Evolutionary conservation across 1,140 invertebrate species (phyloP).

Genomic region (Drosophila rufa): DNA sequence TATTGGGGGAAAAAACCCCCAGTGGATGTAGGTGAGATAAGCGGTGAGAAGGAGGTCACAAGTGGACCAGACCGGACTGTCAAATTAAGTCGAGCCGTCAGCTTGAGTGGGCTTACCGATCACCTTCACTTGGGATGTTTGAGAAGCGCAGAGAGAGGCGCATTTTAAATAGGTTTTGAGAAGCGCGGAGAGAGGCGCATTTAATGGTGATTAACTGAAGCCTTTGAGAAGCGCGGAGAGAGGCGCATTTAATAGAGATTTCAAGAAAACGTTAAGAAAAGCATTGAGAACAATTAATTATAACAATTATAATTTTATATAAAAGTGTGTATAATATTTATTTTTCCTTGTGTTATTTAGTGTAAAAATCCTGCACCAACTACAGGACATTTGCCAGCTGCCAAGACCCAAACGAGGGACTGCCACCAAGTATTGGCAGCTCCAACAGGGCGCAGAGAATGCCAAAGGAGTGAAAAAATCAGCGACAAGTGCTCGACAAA

Average conservation of each 20-base stretch:
- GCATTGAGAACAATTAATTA: neutral
- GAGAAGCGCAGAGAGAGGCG: conserved; percentile 4
- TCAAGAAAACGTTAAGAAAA: too few relatives aligned
- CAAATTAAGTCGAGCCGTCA: conserved; percentile 22
- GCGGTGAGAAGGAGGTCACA: conserved; percentile 8
- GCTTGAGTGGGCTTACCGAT: neutral
- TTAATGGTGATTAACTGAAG: too few relatives aligned
- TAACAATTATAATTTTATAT: neutral
- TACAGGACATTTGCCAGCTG: conserved; percentile 11
- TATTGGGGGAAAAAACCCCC: neutral
- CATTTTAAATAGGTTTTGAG: neutral
- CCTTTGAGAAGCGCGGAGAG: conserved; percentile 6
- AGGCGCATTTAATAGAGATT: neutral
- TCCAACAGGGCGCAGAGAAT: neutral
- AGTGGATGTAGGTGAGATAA: conserved; percentile 28
- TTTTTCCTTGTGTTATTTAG: neutral
- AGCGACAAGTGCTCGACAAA: conserved; percentile 56
- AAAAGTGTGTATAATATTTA: neutral
- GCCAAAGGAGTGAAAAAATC: conserved; percentile 35
- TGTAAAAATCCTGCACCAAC: neutral
- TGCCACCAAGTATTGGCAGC: neutral
- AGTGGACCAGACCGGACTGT: conserved; percentile 37
- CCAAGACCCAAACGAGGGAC: neutral
- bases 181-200: too few relatives aligned
- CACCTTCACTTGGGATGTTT: neutral